phyloP scores from a whole-genome alignment of 2,888 invertebrate genomes.

The Sinhomidia bicolor region DNA sequence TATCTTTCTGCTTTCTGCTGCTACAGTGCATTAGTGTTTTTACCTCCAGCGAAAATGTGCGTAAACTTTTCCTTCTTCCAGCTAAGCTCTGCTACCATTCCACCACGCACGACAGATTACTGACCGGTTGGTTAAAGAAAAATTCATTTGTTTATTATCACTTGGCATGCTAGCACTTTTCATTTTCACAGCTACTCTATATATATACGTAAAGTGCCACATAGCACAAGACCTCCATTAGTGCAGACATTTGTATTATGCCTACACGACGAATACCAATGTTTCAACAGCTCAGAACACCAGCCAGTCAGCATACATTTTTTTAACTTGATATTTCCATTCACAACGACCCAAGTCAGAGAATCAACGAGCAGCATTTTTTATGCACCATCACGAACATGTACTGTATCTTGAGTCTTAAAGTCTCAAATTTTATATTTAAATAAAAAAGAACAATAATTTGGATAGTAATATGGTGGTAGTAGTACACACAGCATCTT shows the following conservation, averaged over 20 bases:
- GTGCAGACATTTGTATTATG: conserved; percentile 5
- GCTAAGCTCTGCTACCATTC: too few relatives aligned
- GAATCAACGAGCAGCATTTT: conserved; percentile 1
- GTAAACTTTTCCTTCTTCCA: too few relatives aligned
- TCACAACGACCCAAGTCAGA: not conserved
- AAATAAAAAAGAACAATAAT: conserved; percentile 16
- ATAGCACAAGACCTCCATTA: conserved; percentile 16
- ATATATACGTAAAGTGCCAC: too few relatives aligned
- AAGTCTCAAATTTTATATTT: not conserved
- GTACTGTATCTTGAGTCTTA: not conserved
- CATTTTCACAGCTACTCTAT: conserved; percentile 30
- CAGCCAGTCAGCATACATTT: not conserved
- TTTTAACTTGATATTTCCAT: conserved; percentile 8
- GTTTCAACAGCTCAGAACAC: not conserved
- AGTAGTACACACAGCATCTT: not conserved
- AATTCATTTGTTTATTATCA: conserved; percentile 54
- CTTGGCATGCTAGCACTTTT: conserved; percentile 30
- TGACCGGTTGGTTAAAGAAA: conserved; percentile 31
- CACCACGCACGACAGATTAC: conserved; percentile 24
- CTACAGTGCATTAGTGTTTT: not conserved
- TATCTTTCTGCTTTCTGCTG: too few relatives aligned
- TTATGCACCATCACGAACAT: conserved; percentile 28
- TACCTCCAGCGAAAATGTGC: not conserved
- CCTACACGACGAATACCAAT: not conserved
- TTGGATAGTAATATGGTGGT: not conserved